Evolutionary conservation across 2,888 invertebrate species (phyloP).

Genomic region (Pemphredon lugubris): DNA sequence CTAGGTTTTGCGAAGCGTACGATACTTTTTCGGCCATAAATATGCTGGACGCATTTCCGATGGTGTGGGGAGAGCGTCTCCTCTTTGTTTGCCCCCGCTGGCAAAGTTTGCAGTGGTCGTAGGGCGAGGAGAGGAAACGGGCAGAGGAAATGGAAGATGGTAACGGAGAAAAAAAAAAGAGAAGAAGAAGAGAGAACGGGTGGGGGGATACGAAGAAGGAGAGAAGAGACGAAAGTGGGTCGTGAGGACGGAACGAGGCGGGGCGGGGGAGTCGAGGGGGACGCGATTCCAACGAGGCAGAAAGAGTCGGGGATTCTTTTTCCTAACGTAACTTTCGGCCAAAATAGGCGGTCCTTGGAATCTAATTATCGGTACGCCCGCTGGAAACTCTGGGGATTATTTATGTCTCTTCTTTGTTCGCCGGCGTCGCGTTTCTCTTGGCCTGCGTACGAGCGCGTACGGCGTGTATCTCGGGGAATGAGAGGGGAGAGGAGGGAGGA

Average conservation of each 20-base stretch:
- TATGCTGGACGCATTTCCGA: constrained; percentile 71
- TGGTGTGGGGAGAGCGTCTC: constrained; percentile 48
- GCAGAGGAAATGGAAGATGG: constrained; percentile 28
- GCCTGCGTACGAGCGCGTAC: constrained; percentile 11
- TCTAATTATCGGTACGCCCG: constrained; percentile 72
- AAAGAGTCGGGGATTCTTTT: constrained; percentile 63
- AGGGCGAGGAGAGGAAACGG: constrained; percentile 20
- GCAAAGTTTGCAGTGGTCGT: constrained; percentile 41
- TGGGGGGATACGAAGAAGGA: constrained; percentile 17
- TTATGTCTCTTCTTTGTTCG: constrained; percentile 72
- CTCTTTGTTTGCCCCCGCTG: constrained; percentile 69
- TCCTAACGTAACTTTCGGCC: constrained; percentile 67
- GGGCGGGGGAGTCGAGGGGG: constrained; percentile 31
- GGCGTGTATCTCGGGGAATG: constrained; percentile 5
- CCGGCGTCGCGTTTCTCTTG: constrained; percentile 34
- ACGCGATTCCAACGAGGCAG: constrained; percentile 25
- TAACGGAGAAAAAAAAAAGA: constrained; percentile 20
- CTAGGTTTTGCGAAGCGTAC: constrained; percentile 60
- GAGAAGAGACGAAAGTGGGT: constrained; percentile 53
- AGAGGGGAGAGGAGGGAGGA: constrained; percentile 10
- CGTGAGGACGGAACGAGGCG: constrained; percentile 38
- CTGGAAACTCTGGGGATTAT: constrained; percentile 70
- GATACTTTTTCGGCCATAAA: constrained; percentile 72
- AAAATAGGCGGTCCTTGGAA: constrained; percentile 72
- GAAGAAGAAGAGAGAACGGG: no score